Evolutionary conservation across 2,113 vertebrate species (phyloP).

Genomic region (Maccullochella peelii): DNA sequence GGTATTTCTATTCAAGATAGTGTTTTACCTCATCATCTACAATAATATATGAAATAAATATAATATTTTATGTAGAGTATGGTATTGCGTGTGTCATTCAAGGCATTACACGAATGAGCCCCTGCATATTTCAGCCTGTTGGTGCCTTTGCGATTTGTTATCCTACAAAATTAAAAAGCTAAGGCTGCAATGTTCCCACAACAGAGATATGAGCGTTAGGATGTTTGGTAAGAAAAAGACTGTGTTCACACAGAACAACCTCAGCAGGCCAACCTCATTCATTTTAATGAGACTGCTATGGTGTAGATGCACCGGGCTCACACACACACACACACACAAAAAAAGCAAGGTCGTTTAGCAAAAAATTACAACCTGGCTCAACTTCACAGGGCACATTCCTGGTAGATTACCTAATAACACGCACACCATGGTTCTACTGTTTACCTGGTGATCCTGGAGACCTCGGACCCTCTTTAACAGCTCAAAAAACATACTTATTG

Average conservation of each 20-base stretch:
- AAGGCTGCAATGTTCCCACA: not conserved
- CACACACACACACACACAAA: not conserved
- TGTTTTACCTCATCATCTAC: not conserved
- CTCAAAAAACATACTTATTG: not conserved
- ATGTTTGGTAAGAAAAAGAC: not conserved
- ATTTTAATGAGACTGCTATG: not conserved
- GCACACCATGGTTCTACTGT: not conserved
- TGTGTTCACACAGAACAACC: not conserved
- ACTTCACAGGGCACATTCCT: not conserved
- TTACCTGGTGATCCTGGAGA: not conserved
- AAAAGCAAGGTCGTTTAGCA: not conserved
- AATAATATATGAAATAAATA: constrained; percentile 4
- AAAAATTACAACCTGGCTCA: not conserved
- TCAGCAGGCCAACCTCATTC: not conserved
- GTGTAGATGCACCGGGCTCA: too few relatives aligned
- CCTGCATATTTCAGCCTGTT: constrained; percentile 10
- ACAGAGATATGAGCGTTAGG: not conserved
- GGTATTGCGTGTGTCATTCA: not conserved
- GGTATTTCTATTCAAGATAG: constrained; percentile 5
- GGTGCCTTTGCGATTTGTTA: constrained; percentile 12
- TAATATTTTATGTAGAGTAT: not conserved
- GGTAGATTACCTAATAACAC: too few relatives aligned
- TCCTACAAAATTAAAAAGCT: constrained; percentile 11
- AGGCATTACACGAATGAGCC: not conserved
- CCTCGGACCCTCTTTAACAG: not conserved